Evolutionary conservation across 1,140 invertebrate species (phyloP).

Genomic region (Heliconius eleuchia): DNA sequence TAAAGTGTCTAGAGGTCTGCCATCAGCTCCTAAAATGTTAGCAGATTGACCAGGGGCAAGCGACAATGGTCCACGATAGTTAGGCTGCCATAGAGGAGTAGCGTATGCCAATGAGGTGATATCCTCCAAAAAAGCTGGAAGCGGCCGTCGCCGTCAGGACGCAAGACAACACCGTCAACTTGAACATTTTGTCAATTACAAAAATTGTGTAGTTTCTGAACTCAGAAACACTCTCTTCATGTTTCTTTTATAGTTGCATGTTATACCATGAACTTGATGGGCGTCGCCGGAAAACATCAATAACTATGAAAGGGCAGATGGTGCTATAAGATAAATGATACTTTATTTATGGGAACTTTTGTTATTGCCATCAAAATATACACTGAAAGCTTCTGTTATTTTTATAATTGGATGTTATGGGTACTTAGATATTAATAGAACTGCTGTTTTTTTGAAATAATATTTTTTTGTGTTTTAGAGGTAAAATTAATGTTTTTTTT

Average conservation of each 20-base stretch:
- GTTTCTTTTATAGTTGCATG: conserved; percentile 55
- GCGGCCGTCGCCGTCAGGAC: conserved; percentile 39
- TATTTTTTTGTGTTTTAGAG: too few species aligned
- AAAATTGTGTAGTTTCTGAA: conserved; percentile 66
- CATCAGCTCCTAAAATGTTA: conserved; percentile 67
- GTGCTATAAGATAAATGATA: conserved; percentile 1
- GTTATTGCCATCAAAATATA: background rate
- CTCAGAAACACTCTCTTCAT: conserved; percentile 49
- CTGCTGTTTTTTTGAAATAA: too few species aligned
- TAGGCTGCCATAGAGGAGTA: conserved; percentile 40
- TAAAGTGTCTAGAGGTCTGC: conserved; percentile 72
- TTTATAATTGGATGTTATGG: background rate
- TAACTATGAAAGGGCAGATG: conserved; percentile 50
- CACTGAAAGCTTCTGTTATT: background rate
- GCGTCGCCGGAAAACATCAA: conserved; percentile 48
- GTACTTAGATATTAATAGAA: too few species aligned
- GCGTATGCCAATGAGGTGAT: conserved; percentile 31
- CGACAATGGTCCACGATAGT: conserved; percentile 65
- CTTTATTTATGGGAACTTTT: background rate
- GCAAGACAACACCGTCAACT: conserved; percentile 79
- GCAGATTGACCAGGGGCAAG: conserved; percentile 72
- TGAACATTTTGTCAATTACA: conserved; percentile 68
- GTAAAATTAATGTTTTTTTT: background rate
- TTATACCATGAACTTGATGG: conserved; percentile 38
- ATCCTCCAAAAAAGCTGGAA: conserved; percentile 26